Percentiles rank a stretch among this genome's conserved stretches.
Conservation (phyloP, 2,888 invertebrate genomes). For the Cosmia pyralina region DNA sequence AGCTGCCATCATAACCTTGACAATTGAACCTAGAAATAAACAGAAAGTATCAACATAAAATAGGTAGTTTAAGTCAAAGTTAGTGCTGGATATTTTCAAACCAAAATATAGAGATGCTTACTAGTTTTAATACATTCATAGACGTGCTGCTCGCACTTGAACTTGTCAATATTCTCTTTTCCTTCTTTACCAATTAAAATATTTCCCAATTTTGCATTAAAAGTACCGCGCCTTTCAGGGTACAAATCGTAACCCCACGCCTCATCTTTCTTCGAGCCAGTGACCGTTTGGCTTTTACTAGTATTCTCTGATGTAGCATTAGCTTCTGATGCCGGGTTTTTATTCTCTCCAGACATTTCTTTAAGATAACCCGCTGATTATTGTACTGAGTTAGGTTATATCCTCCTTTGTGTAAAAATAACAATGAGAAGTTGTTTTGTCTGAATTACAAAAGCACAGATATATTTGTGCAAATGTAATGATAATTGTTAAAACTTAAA, state of each 20-base stretch:
- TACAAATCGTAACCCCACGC: constrained; percentile 95
- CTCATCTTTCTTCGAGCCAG: constrained; percentile 71
- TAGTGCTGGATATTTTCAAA: background rate
- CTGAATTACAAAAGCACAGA: background rate
- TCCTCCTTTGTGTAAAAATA: constrained; percentile 6
- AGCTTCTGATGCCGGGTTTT: constrained; percentile 47
- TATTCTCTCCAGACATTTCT: constrained; percentile 70
- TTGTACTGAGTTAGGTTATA: constrained; percentile 46
- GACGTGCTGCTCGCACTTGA: constrained; percentile 95
- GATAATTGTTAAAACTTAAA: background rate
- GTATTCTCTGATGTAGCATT: constrained; percentile 49
- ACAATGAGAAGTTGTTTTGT: constrained; percentile 38
- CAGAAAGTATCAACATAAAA: background rate
- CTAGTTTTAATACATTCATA: constrained; percentile 93
- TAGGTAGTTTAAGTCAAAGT: background rate
- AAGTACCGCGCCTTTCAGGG: constrained; percentile 93
- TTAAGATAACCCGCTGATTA: constrained; percentile 12
- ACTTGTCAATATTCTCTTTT: constrained; percentile 92
- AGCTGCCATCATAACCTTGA: constrained; percentile 96
- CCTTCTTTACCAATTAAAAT: constrained; percentile 92
- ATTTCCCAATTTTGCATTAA: constrained; percentile 88
- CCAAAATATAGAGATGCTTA: constrained; percentile 72
- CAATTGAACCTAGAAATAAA: constrained; percentile 91
- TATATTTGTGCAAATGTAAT: background rate
- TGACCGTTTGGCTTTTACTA: constrained; percentile 47